Conservation (phyloP, 2,113 vertebrate genomes). For the Collichthys lucidus region DNA sequence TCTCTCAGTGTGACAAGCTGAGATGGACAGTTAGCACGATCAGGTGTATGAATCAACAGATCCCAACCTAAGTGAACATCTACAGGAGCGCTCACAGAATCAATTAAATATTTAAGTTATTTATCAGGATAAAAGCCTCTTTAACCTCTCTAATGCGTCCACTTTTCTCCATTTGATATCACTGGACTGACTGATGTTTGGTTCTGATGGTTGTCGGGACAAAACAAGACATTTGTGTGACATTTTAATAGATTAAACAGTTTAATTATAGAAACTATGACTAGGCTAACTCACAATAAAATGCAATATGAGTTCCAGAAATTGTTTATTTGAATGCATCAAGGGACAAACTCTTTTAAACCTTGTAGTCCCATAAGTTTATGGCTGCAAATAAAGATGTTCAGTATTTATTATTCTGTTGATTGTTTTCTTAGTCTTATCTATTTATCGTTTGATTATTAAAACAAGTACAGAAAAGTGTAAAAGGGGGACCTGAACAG, state of each 20-base stretch:
- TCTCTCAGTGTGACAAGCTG: no score
- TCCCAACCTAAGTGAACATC: not conserved
- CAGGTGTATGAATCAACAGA: not conserved
- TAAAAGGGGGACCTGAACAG: no score
- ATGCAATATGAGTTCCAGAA: not conserved
- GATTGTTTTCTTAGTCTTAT: not conserved
- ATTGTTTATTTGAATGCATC: not conserved
- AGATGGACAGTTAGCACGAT: not conserved
- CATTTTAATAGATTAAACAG: no score
- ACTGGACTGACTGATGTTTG: not conserved
- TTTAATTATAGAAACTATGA: not conserved
- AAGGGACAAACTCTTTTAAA: not conserved
- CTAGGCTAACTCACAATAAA: not conserved
- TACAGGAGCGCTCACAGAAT: not conserved
- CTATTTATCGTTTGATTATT: not conserved
- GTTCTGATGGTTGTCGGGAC: not conserved
- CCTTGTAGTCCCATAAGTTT: no score
- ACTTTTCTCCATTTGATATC: not conserved
- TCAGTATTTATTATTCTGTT: no score
- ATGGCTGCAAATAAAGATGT: no score
- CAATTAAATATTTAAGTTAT: not conserved
- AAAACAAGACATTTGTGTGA: not conserved
- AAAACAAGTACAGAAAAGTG: no score
- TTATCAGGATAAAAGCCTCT: not conserved
- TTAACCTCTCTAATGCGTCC: not conserved